Evolutionary conservation across 2,113 vertebrate species (phyloP).

Genomic region (Syngnathoides biaculeatus): DNA sequence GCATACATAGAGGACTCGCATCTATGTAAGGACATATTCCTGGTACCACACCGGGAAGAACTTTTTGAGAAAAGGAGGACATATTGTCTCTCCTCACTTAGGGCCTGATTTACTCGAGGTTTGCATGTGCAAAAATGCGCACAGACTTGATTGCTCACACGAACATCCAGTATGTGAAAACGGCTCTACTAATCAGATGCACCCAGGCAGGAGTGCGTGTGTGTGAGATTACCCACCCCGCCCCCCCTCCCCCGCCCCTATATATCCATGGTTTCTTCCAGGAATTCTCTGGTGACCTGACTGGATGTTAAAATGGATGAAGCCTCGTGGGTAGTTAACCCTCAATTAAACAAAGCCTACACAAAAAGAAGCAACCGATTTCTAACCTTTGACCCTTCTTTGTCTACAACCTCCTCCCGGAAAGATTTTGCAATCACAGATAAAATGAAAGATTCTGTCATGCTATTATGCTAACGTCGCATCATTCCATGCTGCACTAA

Average conservation of each 20-base stretch:
- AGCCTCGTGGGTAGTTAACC: slow-evolving; percentile 44
- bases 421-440: not conserved
- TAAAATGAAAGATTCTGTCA: no score
- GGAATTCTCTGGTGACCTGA: slow-evolving; percentile 48
- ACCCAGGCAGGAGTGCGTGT: slow-evolving; percentile 10
- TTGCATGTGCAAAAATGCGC: no score
- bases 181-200: no score
- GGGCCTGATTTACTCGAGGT: not conserved
- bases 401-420: not conserved
- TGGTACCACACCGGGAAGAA: not conserved
- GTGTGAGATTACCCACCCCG: slow-evolving; percentile 36
- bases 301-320: slow-evolving; percentile 45
- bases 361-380: slow-evolving; percentile 35
- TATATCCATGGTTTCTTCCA: slow-evolving; percentile 63
- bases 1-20: not conserved
- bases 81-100: not conserved
- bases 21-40: not conserved
- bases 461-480: slow-evolving; percentile 4
- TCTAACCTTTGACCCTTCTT: slow-evolving; percentile 21
- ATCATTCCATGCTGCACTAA: not conserved
- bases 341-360: slow-evolving; percentile 37
- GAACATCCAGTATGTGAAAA: no score
- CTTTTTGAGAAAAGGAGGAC: no score
- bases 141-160: no score
- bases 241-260: slow-evolving; percentile 3